phyloP scores from a whole-genome alignment of 1,140 invertebrate genomes.

The Drosophila parvula region DNA sequence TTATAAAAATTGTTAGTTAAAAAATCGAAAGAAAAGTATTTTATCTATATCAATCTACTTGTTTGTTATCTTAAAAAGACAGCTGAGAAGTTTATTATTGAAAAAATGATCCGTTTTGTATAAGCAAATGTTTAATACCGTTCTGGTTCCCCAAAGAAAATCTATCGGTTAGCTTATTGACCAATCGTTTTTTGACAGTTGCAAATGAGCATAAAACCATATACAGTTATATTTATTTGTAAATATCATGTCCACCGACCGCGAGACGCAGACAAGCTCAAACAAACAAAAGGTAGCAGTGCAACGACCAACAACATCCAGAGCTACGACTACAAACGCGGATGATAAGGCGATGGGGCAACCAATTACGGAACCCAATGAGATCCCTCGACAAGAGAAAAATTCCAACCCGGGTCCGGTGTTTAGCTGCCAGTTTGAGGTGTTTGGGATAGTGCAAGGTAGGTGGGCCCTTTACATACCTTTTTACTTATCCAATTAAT shows the following conservation, averaged over 20 bases:
- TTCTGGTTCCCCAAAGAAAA: background rate
- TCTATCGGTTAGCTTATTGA: background rate
- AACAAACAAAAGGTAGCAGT: fast-evolving
- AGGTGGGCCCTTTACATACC: background rate
- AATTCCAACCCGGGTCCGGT: background rate
- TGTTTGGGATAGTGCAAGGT: slow-evolving; percentile 75
- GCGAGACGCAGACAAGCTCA: slow-evolving; percentile 1
- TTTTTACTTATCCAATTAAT: background rate
- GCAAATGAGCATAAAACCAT: background rate
- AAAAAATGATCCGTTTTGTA: background rate
- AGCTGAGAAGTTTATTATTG: background rate
- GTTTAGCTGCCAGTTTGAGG: slow-evolving; percentile 57
- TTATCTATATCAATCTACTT: too few relatives aligned
- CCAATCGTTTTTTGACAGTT: slow-evolving; percentile 14
- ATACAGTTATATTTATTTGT: background rate
- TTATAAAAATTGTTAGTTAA: background rate
- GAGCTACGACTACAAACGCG: background rate
- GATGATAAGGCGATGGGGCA: background rate
- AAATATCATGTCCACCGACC: background rate
- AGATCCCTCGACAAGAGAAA: too few relatives aligned
- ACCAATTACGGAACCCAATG: too few relatives aligned
- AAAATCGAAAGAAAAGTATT: too few relatives aligned
- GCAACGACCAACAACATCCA: background rate
- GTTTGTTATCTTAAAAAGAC: too few relatives aligned
- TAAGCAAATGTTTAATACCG: too few relatives aligned